A percentile compares a stretch with the other conserved stretches of the same genome.
Evolutionary conservation across 1,140 invertebrate genomes (phyloP).

Genomic region (fruit fly (Drosophila melanogaster)): Release_6_plus_ISO1_MT NC_004354.4:19324501-19325000

Average conservation of each 20-base stretch:
- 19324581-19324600: neutral
- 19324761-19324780: slow-evolving; percentile 2
- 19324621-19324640: neutral
- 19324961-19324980: slow-evolving; percentile 2
- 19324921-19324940: neutral
- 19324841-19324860: slow-evolving; percentile 11
- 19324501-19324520: slow-evolving; percentile 7
- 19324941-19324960: slow-evolving; percentile 1
- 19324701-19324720: slow-evolving; percentile 28
- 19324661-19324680: neutral
- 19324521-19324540: slow-evolving; percentile 21
- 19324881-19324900: slow-evolving; percentile 4
- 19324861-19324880: slow-evolving; percentile 16
- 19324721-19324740: slow-evolving; percentile 11
- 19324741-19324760: neutral
- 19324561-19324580: slow-evolving; percentile 46
- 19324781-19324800: neutral
- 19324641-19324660: slow-evolving; percentile 2
- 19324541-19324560: slow-evolving; percentile 53
- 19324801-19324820: slow-evolving; percentile 1
- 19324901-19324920: slow-evolving; percentile 1
- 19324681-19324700: slow-evolving; percentile 34
- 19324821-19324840: slow-evolving; percentile 31
- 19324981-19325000: too few relatives aligned
- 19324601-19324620: neutral